Base-by-base conservation (phyloP, 2,888 invertebrate species). In the Oligia latruncula region DNA sequence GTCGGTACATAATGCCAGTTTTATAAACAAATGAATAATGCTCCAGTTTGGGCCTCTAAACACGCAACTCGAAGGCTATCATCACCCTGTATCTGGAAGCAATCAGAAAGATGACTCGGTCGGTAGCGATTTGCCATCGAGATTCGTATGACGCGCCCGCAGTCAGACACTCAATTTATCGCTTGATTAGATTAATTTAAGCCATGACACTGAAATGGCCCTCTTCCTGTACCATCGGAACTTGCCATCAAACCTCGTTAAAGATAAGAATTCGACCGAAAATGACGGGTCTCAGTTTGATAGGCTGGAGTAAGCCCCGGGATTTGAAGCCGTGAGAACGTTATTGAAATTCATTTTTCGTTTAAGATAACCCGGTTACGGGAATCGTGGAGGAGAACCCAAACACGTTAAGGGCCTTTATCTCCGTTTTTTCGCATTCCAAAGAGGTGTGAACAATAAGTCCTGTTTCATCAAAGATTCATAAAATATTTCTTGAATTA, bases 111-210 rank as follows among this genome's bases (percentile, higher is more conserved):
- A 80, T 79, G 79, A 65, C 79, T 77, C 74, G 58, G 55, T 74
- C 65, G 77, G 71, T 67, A 84, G 62, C 76, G 77, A 84, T 85
- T 84, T 74, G 73, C 84, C 73, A 84, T 78, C 83, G 75, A 85
- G 82, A 82, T 70, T 43, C 49, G 68, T 84, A 87, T 89, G 88
- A 88, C 83, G 84, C 79, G 77, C 87, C 81, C 80, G 83, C 81
- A 81, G 82, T 82, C 89, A 87, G 84, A 82, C 87, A 91, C 92
- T 91, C 95, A 95, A 95, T 95, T 95, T 94, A 93, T 93, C 93
- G 95, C 92, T 91, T 95, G 93, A 96, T 96, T 95, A 95, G 94
- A 95, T 95, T 95, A 93, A 95, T 95, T 95, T 95, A 96, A 95
- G 94, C 94, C 93, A 90, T 93, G 93, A 95, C 95, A 95, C 91